Base-by-base conservation (phyloP, 2,113 vertebrate genomes). In the Indri indri region DNA sequence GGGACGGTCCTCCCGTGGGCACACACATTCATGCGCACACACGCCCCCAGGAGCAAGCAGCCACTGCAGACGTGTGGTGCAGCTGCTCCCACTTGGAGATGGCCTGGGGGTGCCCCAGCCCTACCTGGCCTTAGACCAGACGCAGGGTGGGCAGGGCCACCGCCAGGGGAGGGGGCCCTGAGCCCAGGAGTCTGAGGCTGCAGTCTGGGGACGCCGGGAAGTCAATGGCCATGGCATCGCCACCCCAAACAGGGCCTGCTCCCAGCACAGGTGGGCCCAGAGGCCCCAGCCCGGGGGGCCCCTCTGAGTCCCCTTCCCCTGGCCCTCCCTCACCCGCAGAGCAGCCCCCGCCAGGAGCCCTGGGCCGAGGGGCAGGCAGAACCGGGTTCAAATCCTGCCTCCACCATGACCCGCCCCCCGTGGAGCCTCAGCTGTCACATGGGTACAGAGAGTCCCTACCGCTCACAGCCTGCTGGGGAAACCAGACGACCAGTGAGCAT, bases 1-100 rank as follows among this genome's bases (percentile, higher is more conserved):
- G 42, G 13, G 13, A 10, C 52, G 3, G 4, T 37, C 32, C 8
- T 2, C 37, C 22, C 0, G 0, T 1, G 42, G 81, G 13, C 12
- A 4, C 17, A 2, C 18, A 32, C 45, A 8, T 6, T 30, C 14
- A 20, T 14, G 42, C 17, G 8, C 1, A 47, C n/a, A 11, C 10
- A 5, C 0, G 7, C 4, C 17, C 65, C 45, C 50, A 25, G 17
- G 34, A 1, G 3, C 50, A 6, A 18, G 37, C 13, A 23, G 42
- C 47, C 2, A 0, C 68, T 30, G 32, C 50, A 70, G 40, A 71
- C 77, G 30, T 34, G n/a, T 25, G 8, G 13, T 1, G 18, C 11
- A 6, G 17, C 40, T 10, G 5, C 11, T 4, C 66, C 17, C 11
- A 25, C 61, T 37, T 74, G 11, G 2, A 34, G 61, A 63, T 25